Evolutionary conservation across 2,113 vertebrate genomes (phyloP).

Genomic region (Clarias gariepinus): DNA sequence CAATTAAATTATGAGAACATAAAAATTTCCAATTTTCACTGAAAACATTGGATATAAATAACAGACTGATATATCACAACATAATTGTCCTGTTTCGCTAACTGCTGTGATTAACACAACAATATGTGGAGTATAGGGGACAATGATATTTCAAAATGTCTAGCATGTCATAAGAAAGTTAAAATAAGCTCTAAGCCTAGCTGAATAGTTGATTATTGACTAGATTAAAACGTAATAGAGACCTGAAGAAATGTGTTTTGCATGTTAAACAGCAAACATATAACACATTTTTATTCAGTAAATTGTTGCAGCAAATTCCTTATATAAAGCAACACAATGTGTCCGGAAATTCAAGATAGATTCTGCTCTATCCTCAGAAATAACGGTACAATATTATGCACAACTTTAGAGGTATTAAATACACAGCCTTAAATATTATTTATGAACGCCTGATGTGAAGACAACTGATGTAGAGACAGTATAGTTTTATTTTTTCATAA

Average conservation of each 20-base stretch:
- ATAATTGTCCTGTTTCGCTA: constrained; percentile 73
- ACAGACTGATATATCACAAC: constrained; percentile 73
- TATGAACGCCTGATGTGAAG: constrained; percentile 4
- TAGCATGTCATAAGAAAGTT: not conserved
- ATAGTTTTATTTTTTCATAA: not conserved
- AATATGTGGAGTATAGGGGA: not conserved
- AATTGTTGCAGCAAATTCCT: not conserved
- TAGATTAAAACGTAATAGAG: not conserved
- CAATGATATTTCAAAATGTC: not conserved
- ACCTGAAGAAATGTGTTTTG: not conserved
- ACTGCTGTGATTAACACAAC: constrained; percentile 48
- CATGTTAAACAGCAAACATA: not conserved
- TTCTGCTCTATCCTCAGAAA: not conserved
- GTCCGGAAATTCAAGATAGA: not conserved
- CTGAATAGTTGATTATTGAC: not conserved
- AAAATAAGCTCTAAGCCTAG: not conserved
- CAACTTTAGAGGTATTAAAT: constrained; percentile 15
- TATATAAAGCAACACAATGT: not conserved
- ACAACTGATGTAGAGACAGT: not conserved
- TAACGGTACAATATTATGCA: not conserved
- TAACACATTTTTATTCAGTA: not conserved
- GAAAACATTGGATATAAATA: constrained; percentile 45
- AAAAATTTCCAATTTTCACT: constrained; percentile 72
- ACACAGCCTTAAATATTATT: constrained; percentile 2
- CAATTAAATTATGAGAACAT: constrained; percentile 83